A percentile compares a stretch with the other conserved stretches of the same genome.
These are phyloP conservation scores for Plagodis pulveraria DNA, from an alignment of 2,888 invertebrate genomes.

Conservation along the genomic window DNA sequence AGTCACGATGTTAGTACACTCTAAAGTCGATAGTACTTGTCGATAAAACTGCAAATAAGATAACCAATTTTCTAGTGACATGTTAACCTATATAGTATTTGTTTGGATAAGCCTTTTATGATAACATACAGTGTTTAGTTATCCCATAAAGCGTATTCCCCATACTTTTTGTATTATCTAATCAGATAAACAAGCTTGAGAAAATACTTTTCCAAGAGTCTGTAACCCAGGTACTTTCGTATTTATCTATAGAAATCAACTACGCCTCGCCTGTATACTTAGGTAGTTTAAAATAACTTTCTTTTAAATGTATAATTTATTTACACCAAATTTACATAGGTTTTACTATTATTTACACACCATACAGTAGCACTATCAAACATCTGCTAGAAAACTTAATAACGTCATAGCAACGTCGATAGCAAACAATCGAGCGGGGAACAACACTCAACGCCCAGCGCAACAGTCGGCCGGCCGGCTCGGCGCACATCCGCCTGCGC, in stretches of 20 bases:
- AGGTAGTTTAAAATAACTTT: too few species aligned
- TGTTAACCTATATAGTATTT: conserved; percentile 11
- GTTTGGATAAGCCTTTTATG: neutral
- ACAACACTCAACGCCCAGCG: conserved; percentile 66
- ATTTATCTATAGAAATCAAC: too few species aligned
- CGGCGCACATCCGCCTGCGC: conserved; percentile 82
- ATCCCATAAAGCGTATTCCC: neutral
- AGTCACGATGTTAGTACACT: conserved; percentile 73
- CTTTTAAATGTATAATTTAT: too few species aligned
- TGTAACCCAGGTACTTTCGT: too few species aligned
- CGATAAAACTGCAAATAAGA: conserved; percentile 52
- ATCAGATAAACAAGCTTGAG: conserved; percentile 1
- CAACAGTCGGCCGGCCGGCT: conserved; percentile 73
- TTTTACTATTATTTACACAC: too few species aligned
- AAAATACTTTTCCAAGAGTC: too few species aligned
- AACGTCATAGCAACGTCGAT: conserved; percentile 54
- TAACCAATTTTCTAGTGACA: conserved; percentile 1
- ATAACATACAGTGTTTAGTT: neutral
- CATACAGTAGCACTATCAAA: conserved; percentile 2
- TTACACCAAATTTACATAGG: too few species aligned
- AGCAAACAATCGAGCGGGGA: conserved; percentile 59
- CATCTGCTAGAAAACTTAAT: conserved; percentile 23
- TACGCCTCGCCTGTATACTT: too few species aligned
- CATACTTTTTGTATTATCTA: neutral
- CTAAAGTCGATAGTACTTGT: conserved; percentile 67